Percentiles rank a stretch among this genome's conserved stretches.
phyloP scores from a whole-genome alignment of 1,140 invertebrate species.

The Pogonus chalceus region DNA sequence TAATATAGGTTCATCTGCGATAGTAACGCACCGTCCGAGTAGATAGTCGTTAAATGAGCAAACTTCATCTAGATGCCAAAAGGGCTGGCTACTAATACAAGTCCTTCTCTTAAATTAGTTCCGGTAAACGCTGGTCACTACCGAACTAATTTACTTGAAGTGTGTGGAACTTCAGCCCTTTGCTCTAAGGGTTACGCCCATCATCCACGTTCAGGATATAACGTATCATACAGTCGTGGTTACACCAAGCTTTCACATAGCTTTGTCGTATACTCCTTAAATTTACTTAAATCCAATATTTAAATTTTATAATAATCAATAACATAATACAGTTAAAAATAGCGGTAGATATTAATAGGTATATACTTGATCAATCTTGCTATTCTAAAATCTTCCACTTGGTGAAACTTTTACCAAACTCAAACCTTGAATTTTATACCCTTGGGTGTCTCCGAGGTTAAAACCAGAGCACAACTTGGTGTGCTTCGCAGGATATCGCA shows the following conservation, averaged over 20 bases:
- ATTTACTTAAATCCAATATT: background rate
- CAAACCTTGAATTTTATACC: no score
- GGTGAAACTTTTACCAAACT: no score
- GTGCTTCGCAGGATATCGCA: no score
- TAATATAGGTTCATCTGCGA: background rate
- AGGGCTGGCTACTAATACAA: background rate
- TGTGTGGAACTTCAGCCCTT: background rate
- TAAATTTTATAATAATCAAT: background rate
- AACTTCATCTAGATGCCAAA: background rate
- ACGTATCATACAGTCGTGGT: background rate
- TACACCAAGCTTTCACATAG: background rate
- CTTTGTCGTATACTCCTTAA: background rate
- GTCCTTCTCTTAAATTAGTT: conserved; percentile 1
- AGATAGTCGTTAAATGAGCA: background rate
- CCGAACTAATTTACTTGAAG: background rate
- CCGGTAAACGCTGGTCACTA: conserved; percentile 1
- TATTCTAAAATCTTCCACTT: background rate
- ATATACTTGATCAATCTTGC: background rate
- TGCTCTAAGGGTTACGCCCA: background rate
- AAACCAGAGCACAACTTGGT: no score
- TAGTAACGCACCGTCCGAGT: background rate
- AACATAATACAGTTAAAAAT: background rate
- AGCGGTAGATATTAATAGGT: background rate
- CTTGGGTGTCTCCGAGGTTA: no score
- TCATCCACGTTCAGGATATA: background rate